Evolutionary conservation across 2,797 vertebrate species (phyloP).

Genomic region (Hyperoplus lanceolatus): DNA sequence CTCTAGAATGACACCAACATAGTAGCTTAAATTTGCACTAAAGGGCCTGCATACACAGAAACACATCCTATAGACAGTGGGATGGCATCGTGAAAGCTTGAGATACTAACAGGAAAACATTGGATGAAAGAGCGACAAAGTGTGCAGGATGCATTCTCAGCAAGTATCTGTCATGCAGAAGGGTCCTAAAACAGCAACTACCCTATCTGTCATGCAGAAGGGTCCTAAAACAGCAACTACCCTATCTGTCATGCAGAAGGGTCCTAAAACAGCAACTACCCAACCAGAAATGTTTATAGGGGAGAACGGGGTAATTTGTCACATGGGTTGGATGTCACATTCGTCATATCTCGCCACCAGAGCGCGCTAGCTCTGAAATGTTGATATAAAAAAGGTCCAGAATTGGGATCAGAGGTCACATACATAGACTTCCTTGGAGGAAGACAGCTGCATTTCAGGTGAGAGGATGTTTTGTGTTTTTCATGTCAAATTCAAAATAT

Average conservation of each 20-base stretch:
- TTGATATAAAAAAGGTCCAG: too few species aligned
- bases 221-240: constrained; percentile 18
- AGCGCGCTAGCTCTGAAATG: too few species aligned
- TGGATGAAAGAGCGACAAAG: constrained; percentile 11
- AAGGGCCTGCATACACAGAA: constrained; percentile 25
- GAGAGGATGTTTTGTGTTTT: too few species aligned
- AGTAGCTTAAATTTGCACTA: constrained; percentile 51
- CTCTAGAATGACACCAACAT: constrained; percentile 8
- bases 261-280: constrained; percentile 13
- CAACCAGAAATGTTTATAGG: neutral
- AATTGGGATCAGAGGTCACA: too few species aligned
- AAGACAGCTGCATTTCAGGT: too few species aligned
- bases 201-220: too few species aligned
- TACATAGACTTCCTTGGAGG: too few species aligned
- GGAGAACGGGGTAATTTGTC: too few species aligned
- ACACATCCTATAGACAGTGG: constrained; percentile 37
- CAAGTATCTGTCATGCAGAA: neutral
- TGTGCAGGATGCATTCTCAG: constrained; percentile 3
- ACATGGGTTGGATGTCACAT: too few species aligned
- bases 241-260: neutral
- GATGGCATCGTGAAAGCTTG: constrained; percentile 28
- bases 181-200: constrained; percentile 12
- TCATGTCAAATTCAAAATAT: too few species aligned
- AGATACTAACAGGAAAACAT: constrained; percentile 25
- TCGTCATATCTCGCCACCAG: too few species aligned